phyloP scores from a whole-genome alignment of 2,113 vertebrate genomes.

The Pollimyrus isidori region DNA sequence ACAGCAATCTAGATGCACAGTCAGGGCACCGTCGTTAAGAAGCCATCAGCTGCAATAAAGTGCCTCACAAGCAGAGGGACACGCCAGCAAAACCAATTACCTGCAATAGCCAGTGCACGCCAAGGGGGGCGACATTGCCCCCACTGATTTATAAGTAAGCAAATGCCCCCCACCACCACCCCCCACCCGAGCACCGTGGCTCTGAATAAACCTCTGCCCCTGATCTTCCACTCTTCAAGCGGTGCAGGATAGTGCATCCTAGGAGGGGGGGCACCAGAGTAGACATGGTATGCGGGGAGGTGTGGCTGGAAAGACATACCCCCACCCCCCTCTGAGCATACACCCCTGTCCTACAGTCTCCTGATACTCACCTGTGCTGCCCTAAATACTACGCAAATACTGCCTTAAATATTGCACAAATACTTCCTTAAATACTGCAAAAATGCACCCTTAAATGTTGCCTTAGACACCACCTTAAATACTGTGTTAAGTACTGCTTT shows the following conservation, averaged over 20 bases:
- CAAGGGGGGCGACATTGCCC: slow-evolving; percentile 4
- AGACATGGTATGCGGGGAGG: neutral
- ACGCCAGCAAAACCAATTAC: slow-evolving; percentile 33
- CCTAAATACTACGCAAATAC: neutral
- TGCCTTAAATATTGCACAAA: neutral
- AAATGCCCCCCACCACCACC: neutral
- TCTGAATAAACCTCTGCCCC: neutral
- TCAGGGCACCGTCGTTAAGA: slow-evolving; percentile 70
- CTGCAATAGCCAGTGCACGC: slow-evolving; percentile 8
- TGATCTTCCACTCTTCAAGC: neutral
- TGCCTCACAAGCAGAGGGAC: slow-evolving; percentile 24
- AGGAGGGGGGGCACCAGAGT: neutral
- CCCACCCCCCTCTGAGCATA: neutral
- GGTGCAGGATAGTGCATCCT: neutral
- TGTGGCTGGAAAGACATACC: neutral
- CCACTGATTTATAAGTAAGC: slow-evolving; percentile 21
- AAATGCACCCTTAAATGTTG: neutral
- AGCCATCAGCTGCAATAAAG: slow-evolving; percentile 65
- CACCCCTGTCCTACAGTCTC: neutral
- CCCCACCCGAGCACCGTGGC: neutral
- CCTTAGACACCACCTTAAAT: neutral
- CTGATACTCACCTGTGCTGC: neutral
- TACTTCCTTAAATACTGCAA: neutral
- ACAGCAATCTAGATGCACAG: slow-evolving; percentile 69
- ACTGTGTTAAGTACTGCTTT: neutral